phyloP scores from a whole-genome alignment of 1,140 invertebrate genomes.

The Tyrophagus putrescentiae region DNA sequence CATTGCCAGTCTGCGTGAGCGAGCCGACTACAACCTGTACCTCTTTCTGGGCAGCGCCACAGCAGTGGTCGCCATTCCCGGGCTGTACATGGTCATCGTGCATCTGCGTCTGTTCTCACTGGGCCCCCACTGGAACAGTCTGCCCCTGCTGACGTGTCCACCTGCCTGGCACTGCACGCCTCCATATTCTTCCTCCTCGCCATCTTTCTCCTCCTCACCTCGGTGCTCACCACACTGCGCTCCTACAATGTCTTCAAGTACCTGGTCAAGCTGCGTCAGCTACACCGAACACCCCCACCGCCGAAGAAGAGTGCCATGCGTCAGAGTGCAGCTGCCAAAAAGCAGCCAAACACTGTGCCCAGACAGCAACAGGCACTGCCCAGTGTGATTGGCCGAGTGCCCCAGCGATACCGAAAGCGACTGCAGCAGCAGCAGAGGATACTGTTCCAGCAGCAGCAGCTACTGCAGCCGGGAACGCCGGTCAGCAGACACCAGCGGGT shows the following conservation, averaged over 20 bases:
- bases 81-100: background rate
- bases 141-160: background rate
- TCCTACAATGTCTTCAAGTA: conserved; percentile 9
- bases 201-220: conserved; percentile 4
- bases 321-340: background rate
- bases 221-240: background rate
- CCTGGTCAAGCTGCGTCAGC: background rate
- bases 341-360: background rate
- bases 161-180: background rate
- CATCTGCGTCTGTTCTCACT: background rate
- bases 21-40: conserved; percentile 4
- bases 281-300: background rate
- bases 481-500: background rate
- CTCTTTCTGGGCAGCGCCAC: background rate
- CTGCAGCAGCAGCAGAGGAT: background rate
- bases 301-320: background rate
- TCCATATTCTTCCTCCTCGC: conserved; percentile 6
- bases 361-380: background rate
- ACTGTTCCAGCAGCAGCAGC: background rate
- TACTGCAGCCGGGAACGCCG: background rate
- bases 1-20: background rate
- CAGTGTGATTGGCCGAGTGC: conserved; percentile 1
- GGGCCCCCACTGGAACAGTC: background rate
- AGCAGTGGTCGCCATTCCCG: background rate
- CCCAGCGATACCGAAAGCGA: background rate